Conservation (phyloP, 2,113 vertebrate species). For the Gnathonemus echidnorhynchus region DNA sequence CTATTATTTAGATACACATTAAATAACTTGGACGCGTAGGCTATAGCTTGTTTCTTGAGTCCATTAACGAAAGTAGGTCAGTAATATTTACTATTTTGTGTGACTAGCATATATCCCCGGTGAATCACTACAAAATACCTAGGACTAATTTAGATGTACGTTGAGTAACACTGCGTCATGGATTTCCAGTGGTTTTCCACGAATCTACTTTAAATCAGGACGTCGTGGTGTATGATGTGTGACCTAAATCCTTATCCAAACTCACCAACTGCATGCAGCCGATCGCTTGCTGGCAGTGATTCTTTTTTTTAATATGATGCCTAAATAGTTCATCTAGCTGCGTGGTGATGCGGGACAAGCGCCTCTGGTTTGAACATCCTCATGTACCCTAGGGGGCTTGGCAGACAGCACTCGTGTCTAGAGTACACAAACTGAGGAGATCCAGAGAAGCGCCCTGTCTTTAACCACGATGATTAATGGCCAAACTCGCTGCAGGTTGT, state of each 20-base stretch:
- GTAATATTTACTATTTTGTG: background rate
- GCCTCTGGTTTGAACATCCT: background rate
- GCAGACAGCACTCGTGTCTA: background rate
- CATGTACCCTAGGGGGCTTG: background rate
- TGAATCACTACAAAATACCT: background rate
- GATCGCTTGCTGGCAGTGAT: background rate
- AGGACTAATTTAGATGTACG: background rate
- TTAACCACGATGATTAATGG: slow-evolving; percentile 41
- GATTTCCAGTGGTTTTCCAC: background rate
- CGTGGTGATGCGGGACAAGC: background rate
- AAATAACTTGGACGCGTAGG: background rate
- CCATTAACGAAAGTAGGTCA: background rate
- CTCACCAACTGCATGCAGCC: background rate
- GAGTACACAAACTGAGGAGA: slow-evolving; percentile 6
- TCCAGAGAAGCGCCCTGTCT: slow-evolving; percentile 7
- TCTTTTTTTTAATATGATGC: background rate
- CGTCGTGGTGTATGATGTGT: background rate
- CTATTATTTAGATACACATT: background rate
- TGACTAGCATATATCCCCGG: background rate
- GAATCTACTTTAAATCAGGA: background rate
- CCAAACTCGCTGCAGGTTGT: slow-evolving; percentile 34
- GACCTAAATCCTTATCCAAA: background rate
- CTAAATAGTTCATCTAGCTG: background rate
- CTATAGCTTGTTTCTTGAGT: background rate
- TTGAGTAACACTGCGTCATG: background rate